Evolutionary conservation across 2,113 vertebrate genomes (phyloP), one percentile per base, ranked within the genome.

Genomic region (Serinus canaria): DNA sequence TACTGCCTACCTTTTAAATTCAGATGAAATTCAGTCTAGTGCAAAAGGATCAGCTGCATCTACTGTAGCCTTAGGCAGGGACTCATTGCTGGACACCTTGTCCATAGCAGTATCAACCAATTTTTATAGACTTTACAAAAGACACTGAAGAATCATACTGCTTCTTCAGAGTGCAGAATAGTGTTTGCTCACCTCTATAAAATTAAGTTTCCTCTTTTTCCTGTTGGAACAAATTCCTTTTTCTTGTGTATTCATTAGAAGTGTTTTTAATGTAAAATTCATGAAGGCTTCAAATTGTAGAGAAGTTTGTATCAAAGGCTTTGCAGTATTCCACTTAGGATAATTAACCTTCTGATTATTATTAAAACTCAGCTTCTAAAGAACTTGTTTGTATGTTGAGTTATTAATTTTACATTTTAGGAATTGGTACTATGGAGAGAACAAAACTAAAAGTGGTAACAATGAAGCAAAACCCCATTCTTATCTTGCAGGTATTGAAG

Each of bases 401-500:
- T 68, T 90, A 81, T 63, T 82, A 52, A 76, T 95, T 96, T 82
- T 83, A 64, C 31, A 62, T 93, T 97, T 96, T 91, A 97, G 93
- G 63, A 94, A 79, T 22, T 92, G 85, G 74, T 89, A 82, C 35
- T 74, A 59, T 37, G 60, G 80, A 92, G 88, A 77, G 72, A 91
- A 75, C 69, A 72, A 79, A 85, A 56, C 27, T 53, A 10, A 43
- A 85, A 79, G 16, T 25, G 23, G 53, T 3, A 11, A 89, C 64
- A 69, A 2, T 55, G 63, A 96, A 94, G 94, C 66, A 94, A 70
- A 94, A 63, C 49, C 16, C 11, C 67, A 37, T 90, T 87, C 66
- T 84, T 95, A 90, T 70, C 92, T 94, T 93, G 55, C 33, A 97
- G 55, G 41, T 96, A 96, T 28, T 82, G 49, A 89, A 59, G 41